These are phyloP conservation scores for Trypoxylus dichotomus DNA, from an alignment of 1,140 invertebrate genomes.

Conservation along the genomic window DNA sequence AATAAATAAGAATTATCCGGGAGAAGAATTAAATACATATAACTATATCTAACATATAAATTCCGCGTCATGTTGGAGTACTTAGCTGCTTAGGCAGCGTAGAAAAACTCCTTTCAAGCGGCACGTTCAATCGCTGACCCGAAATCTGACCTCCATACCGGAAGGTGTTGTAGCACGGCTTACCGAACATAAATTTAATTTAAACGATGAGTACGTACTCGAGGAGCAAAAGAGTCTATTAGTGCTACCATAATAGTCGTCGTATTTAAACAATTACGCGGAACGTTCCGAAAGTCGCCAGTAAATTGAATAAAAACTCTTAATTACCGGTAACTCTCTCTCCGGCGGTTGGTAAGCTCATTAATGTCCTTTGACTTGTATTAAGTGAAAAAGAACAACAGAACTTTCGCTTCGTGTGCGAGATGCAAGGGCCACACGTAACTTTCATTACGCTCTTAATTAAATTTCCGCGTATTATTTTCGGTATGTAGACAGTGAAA, in stretches of 20 bases:
- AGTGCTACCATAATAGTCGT: not conserved
- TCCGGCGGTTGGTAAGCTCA: not conserved
- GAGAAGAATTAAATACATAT: not conserved
- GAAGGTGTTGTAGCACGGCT: not conserved
- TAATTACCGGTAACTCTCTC: not conserved
- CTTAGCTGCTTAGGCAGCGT: conserved; percentile 1
- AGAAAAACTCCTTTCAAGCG: not conserved
- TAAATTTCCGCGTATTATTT: not conserved
- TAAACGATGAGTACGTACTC: conserved; percentile 4
- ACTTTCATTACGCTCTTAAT: conserved; percentile 5
- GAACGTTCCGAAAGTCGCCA: not conserved
- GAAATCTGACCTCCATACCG: conserved; percentile 9
- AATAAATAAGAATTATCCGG: conserved; percentile 2
- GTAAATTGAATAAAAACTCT: not conserved
- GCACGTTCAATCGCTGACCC: conserved; percentile 15
- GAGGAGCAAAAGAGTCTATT: not conserved
- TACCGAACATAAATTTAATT: not conserved
- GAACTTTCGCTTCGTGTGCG: not conserved
- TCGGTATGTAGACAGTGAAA: not conserved
- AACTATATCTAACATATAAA: not conserved
- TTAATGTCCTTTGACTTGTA: not conserved
- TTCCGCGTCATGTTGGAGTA: not conserved
- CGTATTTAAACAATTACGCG: conserved; percentile 14
- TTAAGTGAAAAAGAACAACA: not conserved
- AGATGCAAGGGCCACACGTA: not conserved